Percentiles rank a stretch among this genome's conserved stretches.
phyloP scores from a whole-genome alignment of 2,797 vertebrate species.

The Gallirallus australis region DNA sequence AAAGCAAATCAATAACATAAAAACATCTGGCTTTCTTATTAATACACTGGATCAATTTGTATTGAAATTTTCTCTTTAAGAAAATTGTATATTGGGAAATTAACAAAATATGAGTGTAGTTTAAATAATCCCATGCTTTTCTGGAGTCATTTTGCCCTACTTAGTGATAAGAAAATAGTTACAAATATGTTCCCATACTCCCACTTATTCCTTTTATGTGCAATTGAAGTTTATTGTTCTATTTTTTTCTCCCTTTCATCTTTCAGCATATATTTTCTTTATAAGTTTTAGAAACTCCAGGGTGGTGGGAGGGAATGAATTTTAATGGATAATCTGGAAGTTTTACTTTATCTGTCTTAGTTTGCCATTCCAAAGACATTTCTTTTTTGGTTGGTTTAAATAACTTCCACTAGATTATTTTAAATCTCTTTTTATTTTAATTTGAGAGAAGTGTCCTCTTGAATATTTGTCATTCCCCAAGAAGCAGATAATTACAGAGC shows the following conservation, averaged over 20 bases:
- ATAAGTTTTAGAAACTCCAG: neutral
- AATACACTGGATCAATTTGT: neutral
- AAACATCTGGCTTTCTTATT: neutral
- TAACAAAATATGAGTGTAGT: neutral
- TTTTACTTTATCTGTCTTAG: neutral
- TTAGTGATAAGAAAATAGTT: conserved; percentile 15
- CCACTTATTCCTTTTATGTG: conserved; percentile 48
- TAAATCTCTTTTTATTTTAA: neutral
- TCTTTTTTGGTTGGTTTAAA: neutral
- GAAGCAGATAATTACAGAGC: neutral
- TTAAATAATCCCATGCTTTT: conserved; percentile 25
- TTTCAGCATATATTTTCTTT: conserved; percentile 27
- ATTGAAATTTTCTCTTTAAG: neutral
- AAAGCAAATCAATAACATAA: neutral
- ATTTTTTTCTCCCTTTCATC: conserved; percentile 34
- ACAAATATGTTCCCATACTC: conserved; percentile 35
- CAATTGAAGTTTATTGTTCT: conserved; percentile 26
- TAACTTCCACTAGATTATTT: neutral
- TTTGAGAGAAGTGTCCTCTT: neutral
- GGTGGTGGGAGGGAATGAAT: neutral
- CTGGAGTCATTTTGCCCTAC: neutral
- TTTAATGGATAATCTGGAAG: neutral
- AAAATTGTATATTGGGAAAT: neutral
- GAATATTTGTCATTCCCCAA: neutral
- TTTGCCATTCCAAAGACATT: neutral